Conservation (phyloP, 2,113 vertebrate species). For the Semnornis frantzii region DNA sequence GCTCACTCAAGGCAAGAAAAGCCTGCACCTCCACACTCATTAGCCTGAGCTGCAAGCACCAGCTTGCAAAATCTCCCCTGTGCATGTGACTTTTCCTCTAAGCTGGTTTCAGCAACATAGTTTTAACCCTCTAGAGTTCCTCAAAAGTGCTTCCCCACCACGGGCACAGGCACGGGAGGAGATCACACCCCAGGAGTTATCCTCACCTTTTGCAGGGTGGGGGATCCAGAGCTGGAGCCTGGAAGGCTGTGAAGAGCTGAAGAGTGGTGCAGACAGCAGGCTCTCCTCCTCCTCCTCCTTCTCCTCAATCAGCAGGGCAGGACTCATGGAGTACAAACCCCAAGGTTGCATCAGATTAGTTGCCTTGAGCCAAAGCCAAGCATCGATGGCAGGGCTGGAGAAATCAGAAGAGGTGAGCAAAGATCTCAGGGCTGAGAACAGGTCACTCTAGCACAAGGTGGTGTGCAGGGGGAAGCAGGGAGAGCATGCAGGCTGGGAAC, state of each 20-base stretch:
- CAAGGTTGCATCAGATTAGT: neutral
- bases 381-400: neutral
- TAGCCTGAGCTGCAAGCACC: neutral
- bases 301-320: neutral
- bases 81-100: constrained; percentile 30
- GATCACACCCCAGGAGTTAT: neutral
- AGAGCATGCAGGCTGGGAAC: rapidly evolving
- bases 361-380: neutral
- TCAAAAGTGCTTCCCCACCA: neutral
- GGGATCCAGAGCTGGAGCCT: neutral
- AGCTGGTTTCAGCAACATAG: neutral
- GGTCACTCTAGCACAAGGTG: neutral
- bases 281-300: neutral
- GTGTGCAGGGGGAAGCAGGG: neutral
- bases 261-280: neutral
- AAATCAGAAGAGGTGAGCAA: rapidly evolving
- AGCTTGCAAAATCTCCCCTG: constrained; percentile 40
- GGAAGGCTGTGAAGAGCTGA: neutral
- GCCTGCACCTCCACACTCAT: neutral
- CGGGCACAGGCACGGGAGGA: neutral
- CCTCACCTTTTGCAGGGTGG: neutral
- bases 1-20: neutral
- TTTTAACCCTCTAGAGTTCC: constrained; percentile 38
- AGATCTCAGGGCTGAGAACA: neutral
- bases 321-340: neutral